These are phyloP conservation scores for Cryptocheilus praepositus DNA, from an alignment of 2,888 invertebrate genomes.

Conservation along the genomic window DNA sequence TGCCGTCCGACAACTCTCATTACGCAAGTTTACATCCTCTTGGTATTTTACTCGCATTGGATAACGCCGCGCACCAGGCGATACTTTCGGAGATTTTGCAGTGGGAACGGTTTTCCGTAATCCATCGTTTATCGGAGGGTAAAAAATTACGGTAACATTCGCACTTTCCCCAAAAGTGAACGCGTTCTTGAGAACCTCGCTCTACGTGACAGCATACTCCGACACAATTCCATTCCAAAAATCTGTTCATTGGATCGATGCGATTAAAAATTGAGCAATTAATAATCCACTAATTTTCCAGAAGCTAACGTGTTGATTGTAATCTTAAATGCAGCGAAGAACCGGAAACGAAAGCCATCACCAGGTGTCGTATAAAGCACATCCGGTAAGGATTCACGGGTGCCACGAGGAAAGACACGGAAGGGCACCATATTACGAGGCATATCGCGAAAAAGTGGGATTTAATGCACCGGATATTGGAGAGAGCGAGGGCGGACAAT, in stretches of 20 bases:
- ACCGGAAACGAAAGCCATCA: neutral
- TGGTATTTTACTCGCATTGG: neutral
- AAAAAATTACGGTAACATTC: neutral
- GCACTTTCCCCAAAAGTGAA: too few relatives aligned
- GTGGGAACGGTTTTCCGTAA: too few relatives aligned
- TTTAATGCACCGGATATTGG: constrained; percentile 67
- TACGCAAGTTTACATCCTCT: constrained; percentile 26
- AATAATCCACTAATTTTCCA: too few relatives aligned
- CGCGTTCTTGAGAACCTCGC: too few relatives aligned
- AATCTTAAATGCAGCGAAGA: neutral
- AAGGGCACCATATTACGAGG: constrained; percentile 49
- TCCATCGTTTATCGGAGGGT: neutral
- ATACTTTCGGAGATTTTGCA: too few relatives aligned
- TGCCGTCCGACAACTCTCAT: constrained; percentile 34
- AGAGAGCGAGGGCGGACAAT: constrained; percentile 49
- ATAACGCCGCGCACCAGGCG: neutral
- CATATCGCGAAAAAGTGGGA: constrained; percentile 59
- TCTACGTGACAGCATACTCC: too few relatives aligned
- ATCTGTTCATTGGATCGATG: too few relatives aligned
- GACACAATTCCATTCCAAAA: too few relatives aligned
- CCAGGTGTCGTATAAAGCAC: constrained; percentile 30
- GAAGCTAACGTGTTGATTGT: neutral
- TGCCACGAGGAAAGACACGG: constrained; percentile 25
- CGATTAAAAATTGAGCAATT: too few relatives aligned
- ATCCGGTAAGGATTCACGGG: constrained; percentile 21